Evolutionary conservation across 2,888 invertebrate genomes (phyloP).

Genomic region (Synanthedon andrenaeformis): DNA sequence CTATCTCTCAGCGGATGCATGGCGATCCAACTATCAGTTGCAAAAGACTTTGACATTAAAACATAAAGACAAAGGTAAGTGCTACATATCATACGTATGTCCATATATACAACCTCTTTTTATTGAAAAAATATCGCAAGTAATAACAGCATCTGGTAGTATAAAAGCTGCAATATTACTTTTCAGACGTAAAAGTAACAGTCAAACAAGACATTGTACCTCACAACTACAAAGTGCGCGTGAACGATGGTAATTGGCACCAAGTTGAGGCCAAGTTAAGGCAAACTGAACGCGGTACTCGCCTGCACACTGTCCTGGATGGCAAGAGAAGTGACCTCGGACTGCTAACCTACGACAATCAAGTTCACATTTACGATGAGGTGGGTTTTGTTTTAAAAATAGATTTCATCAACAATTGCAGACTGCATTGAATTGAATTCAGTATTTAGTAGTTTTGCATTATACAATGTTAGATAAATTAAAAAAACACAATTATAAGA

Average conservation of each 20-base stretch:
- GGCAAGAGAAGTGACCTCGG: slow-evolving; percentile 45
- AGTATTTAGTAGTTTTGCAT: no score
- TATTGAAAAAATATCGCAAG: no score
- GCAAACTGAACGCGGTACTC: slow-evolving; percentile 25
- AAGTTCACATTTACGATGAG: slow-evolving; percentile 57
- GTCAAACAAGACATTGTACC: slow-evolving; percentile 63
- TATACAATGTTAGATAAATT: no score
- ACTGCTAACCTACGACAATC: slow-evolving; percentile 36
- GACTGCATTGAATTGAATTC: no score
- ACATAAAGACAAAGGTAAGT: slow-evolving; percentile 70
- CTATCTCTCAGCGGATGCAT: slow-evolving; percentile 36
- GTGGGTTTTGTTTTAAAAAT: slow-evolving; percentile 15
- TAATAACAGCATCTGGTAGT: no score
- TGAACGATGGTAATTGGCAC: slow-evolving; percentile 69
- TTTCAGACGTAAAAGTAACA: slow-evolving; percentile 64
- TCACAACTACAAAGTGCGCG: slow-evolving; percentile 41
- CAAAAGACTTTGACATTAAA: slow-evolving; percentile 71
- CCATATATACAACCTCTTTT: no score
- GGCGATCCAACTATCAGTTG: slow-evolving; percentile 76
- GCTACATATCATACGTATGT: neutral
- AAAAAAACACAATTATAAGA: no score
- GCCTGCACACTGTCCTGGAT: slow-evolving; percentile 32
- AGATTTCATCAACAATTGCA: no score
- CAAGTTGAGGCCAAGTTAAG: slow-evolving; percentile 40
- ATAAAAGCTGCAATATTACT: no score